phyloP scores from a whole-genome alignment of 2,113 vertebrate species.

The Esox niger region DNA sequence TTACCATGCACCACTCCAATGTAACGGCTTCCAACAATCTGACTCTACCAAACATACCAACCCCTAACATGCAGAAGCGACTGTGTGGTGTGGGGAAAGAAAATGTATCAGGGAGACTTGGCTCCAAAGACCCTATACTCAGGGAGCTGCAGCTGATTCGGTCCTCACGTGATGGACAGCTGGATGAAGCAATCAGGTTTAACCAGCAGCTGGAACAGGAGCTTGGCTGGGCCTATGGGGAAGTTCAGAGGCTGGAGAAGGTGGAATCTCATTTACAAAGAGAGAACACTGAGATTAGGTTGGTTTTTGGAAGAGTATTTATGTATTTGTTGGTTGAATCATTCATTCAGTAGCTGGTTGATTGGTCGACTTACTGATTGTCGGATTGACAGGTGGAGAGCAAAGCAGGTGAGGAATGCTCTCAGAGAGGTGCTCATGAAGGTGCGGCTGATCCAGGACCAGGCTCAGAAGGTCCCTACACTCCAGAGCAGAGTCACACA shows the following conservation, averaged over 20 bases:
- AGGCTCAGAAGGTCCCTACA: constrained; percentile 59
- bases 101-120: constrained; percentile 13
- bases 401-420: constrained; percentile 69
- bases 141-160: constrained; percentile 74
- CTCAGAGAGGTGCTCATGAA: constrained; percentile 62
- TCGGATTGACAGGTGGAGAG: constrained; percentile 52
- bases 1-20: background rate
- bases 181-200: constrained; percentile 74
- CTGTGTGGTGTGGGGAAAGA: background rate
- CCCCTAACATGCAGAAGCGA: constrained; percentile 27
- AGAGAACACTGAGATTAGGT: constrained; percentile 70
- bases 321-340: background rate
- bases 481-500: constrained; percentile 60
- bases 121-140: constrained; percentile 57
- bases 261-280: constrained; percentile 52
- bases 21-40: constrained; percentile 27
- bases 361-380: background rate
- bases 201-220: constrained; percentile 71
- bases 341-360: background rate
- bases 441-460: constrained; percentile 69
- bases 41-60: background rate
- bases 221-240: constrained; percentile 58
- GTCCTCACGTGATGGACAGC: constrained; percentile 71
- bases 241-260: constrained; percentile 56
- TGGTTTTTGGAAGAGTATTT: background rate